Base-by-base conservation (phyloP, 2,888 invertebrate genomes). In the Chloromyia formosa region DNA sequence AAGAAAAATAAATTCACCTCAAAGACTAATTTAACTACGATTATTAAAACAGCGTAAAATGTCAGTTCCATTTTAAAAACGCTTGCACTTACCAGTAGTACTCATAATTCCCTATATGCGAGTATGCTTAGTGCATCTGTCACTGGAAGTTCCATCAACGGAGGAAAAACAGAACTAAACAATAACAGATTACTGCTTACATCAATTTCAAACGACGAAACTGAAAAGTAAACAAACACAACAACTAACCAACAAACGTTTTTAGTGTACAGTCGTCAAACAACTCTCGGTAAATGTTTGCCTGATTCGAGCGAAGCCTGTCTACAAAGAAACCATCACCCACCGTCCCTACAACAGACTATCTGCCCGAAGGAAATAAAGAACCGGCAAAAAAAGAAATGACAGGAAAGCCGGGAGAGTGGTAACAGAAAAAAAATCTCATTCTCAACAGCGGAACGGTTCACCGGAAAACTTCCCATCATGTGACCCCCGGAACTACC, bases 241-340 rank as follows among this genome's bases (percentile, higher is more conserved):
- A n/a, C 71, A 71, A 58, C 42, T 58, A 40, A 35, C 71, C 58
- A 56, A 71, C 71, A 71, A 71, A 53, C 56, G 58, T 40, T 71
- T 54, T 56, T 14, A 42, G 58, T 71, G 58, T 71, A 71, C 58
- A 58, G 14, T 71, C 71, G 40, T 58, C 58, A 71, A 71, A 71
- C 71, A 71, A 56, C 58, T 58, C 58, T 58, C 71, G 12, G 71
- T 40, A 71, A 71, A 71, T 58, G 71, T 71, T 71, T 71, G 71
- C 56, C 45, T 58, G 68, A 69, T 53, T 58, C 40, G 42, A 58
- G 58, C 23, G 45, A 49, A 62, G 40, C 62, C 40, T 62, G 62
- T 62, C 62, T 62, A 62, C 35, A 40, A 40, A 40, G 45, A 45
- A 35, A 49, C 66, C 35, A 49, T 40, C 71, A 49, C 12, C 10